Evolutionary conservation across 2,888 invertebrate species (phyloP), one percentile per base, ranked within the genome.

Genomic region (Ceriagrion tenellum): DNA sequence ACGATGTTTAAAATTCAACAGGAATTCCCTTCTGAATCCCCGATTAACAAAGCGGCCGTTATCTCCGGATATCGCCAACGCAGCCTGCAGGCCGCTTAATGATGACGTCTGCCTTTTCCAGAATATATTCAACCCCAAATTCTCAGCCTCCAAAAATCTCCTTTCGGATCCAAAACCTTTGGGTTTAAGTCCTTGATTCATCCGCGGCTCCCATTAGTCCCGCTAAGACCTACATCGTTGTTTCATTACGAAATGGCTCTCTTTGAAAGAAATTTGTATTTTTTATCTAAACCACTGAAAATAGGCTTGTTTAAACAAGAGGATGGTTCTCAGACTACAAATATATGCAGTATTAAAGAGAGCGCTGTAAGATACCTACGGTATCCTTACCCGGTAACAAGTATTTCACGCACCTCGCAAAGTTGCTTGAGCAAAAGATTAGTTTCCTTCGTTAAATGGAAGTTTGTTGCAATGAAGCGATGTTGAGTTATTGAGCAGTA

Each of bases 1-100:
- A 35, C 26, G 81, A 81, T 81, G 81, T 81, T 81, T 81, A 81
- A 81, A 81, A 81, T 81, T 81, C 81, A 81, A 16, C 81, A 13
- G 81, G 26, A 81, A 81, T 81, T 6, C 81, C 3, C 30, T 13
- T 12, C 81, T 35, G 81, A 30, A 81, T 30, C 81, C 81, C 35
- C 81, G 30, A 81, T 81, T 30, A 81, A 35, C 81, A 35, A 35
- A 81, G 81, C 81, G 30, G 81, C 81, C 81, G 30, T 81, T 81
- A 81, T 81, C 81, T 81, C 35, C 35, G 35, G 81, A 35, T 30
- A 81, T 81, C 81, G 35, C 81, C 81, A 3, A 35, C 81, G 35
- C 35, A 35, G 13, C 35, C 35, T 3, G 81, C 81, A 81, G 81
- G 13, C 81, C 81, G 35, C 81, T 81, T 81, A 81, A 81, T 81